Percentiles rank a stretch among this genome's conserved stretches.
phyloP scores from a whole-genome alignment of 2,888 invertebrate species.

The Athripsodes cinereus region DNA sequence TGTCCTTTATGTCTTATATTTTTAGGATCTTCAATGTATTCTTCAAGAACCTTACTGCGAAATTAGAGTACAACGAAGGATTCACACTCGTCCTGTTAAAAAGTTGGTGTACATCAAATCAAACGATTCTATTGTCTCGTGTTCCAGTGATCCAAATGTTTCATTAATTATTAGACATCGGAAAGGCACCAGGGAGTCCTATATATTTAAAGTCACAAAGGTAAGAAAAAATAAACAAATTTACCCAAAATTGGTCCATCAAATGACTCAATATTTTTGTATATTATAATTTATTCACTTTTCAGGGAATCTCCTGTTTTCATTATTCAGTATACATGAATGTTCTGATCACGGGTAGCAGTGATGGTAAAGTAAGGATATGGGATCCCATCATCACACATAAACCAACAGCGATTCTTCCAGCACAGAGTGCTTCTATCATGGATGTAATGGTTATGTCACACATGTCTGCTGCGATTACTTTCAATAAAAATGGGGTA shows the following conservation, averaged over 20 bases:
- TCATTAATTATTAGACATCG: slow-evolving; percentile 45
- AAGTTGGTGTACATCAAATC: slow-evolving; percentile 43
- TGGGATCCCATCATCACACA: slow-evolving; percentile 49
- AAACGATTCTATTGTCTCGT: slow-evolving; percentile 47
- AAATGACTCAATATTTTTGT: not conserved
- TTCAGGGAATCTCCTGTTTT: slow-evolving; percentile 55
- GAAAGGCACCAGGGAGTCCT: slow-evolving; percentile 46
- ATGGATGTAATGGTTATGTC: slow-evolving; percentile 51
- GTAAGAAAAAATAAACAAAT: not conserved
- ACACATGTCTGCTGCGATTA: slow-evolving; percentile 44
- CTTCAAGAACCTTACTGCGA: slow-evolving; percentile 46
- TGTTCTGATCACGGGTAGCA: slow-evolving; percentile 51
- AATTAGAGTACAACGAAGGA: slow-evolving; percentile 39
- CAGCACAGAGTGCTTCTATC: slow-evolving; percentile 38
- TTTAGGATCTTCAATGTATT: slow-evolving; percentile 35
- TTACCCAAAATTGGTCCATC: not conserved
- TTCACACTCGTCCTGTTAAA: slow-evolving; percentile 47
- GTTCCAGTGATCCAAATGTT: slow-evolving; percentile 49
- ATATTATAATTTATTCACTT: slow-evolving; percentile 14
- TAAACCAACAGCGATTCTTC: slow-evolving; percentile 36
- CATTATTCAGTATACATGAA: slow-evolving; percentile 43
- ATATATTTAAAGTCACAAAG: slow-evolving; percentile 47
- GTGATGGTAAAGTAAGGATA: slow-evolving; percentile 48
- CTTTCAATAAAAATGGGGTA: slow-evolving; percentile 52
- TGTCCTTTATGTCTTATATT: too few species aligned